Base-by-base conservation (phyloP, 2,888 invertebrate species). In the Lamellibrachia satsuma region DNA sequence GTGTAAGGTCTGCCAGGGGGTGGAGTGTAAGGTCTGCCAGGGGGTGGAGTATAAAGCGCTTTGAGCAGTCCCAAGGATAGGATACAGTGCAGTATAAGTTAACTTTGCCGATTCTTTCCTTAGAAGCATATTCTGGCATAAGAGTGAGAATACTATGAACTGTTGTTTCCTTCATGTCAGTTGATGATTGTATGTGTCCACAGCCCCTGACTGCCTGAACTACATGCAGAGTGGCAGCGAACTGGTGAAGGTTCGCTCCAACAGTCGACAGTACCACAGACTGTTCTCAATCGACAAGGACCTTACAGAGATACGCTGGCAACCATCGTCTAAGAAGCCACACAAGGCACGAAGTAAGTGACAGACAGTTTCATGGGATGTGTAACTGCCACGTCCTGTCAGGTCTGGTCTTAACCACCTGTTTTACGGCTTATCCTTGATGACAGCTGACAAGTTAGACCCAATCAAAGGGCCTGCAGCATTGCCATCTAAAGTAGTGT, bases 291-390 rank as follows among this genome's bases (percentile, higher is more conserved):
- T 97, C 52, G 97, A 97, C 94, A 96, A 97, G 55, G 97, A 97
- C 94, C 95, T 97, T 93, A 97, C 97, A 2, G 97, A 97, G 94
- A 96, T 97, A 27, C 96, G 97, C 92, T 97, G 97, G 97, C 97
- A 97, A 90, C 97, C 97, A 7, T 97, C 97, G 2, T 97, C 97
- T 93, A 97, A 97, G 95, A 97, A 97, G 95, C 97, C 97, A 52
- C 97, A 97, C 94, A 97, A 97, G 96, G 97, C 97, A 3, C 96
- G 96, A 95, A 97, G 97, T 97, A 95, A 95, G 96, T 96, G 15
- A 75, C 11, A 15, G n/a, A 15, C 22, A 15, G 75, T 15, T 75
- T 75, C 22, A 15, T 75, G 22, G 75, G 4, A 11, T 75, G 22
- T 75, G 15, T 75, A 57, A 11, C 8, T 75, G 75, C 75, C 22